Conservation (phyloP, 2,888 invertebrate species). For the Drosophila robusta region DNA sequence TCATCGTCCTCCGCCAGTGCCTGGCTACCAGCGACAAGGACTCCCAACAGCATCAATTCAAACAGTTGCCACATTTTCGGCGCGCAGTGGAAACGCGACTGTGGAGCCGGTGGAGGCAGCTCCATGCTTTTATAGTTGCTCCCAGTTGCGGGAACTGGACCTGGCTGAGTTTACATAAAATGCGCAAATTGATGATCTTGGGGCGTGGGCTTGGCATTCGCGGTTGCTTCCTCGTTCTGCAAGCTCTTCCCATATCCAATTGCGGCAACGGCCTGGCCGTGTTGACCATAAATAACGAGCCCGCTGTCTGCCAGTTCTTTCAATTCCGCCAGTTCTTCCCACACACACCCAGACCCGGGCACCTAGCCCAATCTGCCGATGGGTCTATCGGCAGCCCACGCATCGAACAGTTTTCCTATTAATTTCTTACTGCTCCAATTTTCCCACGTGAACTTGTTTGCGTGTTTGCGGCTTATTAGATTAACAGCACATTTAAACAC, state of each 20-base stretch:
- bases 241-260: slow-evolving; percentile 75
- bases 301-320: slow-evolving; percentile 7
- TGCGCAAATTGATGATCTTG: slow-evolving; percentile 67
- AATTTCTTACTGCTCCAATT: slow-evolving; percentile 70
- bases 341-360: slow-evolving; percentile 77
- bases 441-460: slow-evolving; percentile 84
- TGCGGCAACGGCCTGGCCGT: slow-evolving; percentile 29
- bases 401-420: slow-evolving; percentile 27
- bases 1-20: slow-evolving; percentile 35
- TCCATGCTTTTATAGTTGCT: slow-evolving; percentile 65
- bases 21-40: no score
- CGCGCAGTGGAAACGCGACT: slow-evolving; percentile 37
- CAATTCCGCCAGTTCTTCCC: slow-evolving; percentile 69
- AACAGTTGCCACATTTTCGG: slow-evolving; percentile 51
- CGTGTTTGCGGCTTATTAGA: slow-evolving; percentile 82
- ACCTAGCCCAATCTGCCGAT: slow-evolving; percentile 22
- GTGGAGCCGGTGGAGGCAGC: slow-evolving; percentile 32
- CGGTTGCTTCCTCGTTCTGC: slow-evolving; percentile 43
- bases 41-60: slow-evolving; percentile 31
- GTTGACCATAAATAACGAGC: slow-evolving; percentile 73
- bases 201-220: slow-evolving; percentile 35
- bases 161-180: slow-evolving; percentile 61
- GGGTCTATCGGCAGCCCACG: slow-evolving; percentile 34
- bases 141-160: slow-evolving; percentile 18
- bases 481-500: slow-evolving; percentile 69